Evolutionary conservation across 2,888 invertebrate genomes (phyloP).

Genomic region (Limnephilus marmoratus): DNA sequence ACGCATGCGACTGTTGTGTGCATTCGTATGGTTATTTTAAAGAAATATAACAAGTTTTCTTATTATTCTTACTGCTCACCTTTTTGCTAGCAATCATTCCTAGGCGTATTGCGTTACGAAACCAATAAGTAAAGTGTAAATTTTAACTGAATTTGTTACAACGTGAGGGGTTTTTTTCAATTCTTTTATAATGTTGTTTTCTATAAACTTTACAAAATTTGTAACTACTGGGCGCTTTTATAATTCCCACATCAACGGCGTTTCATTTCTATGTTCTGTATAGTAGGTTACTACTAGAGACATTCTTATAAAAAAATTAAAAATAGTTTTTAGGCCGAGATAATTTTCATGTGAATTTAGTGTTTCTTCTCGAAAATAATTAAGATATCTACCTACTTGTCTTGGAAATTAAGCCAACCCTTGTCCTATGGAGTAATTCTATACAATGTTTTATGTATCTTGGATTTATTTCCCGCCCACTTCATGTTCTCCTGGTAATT

Average conservation of each 20-base stretch:
- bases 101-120: neutral
- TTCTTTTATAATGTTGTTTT: no score
- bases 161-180: no score
- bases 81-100: neutral
- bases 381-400: neutral
- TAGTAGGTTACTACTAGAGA: no score
- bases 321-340: neutral
- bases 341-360: neutral
- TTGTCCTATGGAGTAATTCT: neutral
- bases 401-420: neutral
- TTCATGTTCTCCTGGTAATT: conserved; percentile 2
- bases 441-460: neutral
- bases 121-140: neutral
- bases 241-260: no score
- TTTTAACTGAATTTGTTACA: no score
- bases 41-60: neutral
- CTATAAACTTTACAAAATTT: no score
- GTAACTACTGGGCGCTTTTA: no score
- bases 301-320: neutral
- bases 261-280: no score
- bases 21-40: neutral
- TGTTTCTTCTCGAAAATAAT: neutral
- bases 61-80: neutral
- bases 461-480: neutral
- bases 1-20: neutral